These are phyloP conservation scores for Ciona savignyi DNA, from an alignment of 23 tunicate species.

Conservation along the genomic window DNA sequence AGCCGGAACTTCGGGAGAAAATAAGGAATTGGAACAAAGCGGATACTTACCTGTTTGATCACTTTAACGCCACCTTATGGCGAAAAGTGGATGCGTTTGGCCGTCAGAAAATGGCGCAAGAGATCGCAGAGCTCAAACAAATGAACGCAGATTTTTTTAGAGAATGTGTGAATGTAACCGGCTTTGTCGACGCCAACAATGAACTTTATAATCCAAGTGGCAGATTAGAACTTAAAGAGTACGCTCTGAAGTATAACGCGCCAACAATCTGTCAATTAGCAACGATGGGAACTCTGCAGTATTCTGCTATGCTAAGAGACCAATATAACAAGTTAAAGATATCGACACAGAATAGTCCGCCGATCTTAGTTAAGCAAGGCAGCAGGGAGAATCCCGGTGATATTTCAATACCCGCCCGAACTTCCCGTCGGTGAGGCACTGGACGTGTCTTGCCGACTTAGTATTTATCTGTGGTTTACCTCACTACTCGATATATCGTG, in stretches of 20 bases:
- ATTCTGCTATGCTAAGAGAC: background rate
- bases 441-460: too few species aligned
- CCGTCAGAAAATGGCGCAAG: background rate
- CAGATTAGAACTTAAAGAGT: background rate
- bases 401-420: too few species aligned
- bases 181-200: background rate
- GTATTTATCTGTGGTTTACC: too few species aligned
- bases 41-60: background rate
- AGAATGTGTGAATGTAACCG: background rate
- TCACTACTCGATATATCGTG: too few species aligned
- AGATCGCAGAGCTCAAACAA: background rate
- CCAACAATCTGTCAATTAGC: background rate
- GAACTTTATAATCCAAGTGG: background rate
- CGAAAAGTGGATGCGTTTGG: background rate
- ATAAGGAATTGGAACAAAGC: constrained; percentile 9
- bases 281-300: background rate
- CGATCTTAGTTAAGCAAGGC: too few species aligned
- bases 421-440: too few species aligned
- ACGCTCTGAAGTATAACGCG: background rate
- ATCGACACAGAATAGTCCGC: too few species aligned
- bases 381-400: too few species aligned
- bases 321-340: background rate
- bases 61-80: constrained; percentile 1
- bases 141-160: background rate
- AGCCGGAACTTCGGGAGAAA: background rate